A percentile compares a stretch with the other conserved stretches of the same genome.
Evolutionary conservation across 1,140 invertebrate genomes (phyloP).

Genomic region (Steinernema khuongi): DNA sequence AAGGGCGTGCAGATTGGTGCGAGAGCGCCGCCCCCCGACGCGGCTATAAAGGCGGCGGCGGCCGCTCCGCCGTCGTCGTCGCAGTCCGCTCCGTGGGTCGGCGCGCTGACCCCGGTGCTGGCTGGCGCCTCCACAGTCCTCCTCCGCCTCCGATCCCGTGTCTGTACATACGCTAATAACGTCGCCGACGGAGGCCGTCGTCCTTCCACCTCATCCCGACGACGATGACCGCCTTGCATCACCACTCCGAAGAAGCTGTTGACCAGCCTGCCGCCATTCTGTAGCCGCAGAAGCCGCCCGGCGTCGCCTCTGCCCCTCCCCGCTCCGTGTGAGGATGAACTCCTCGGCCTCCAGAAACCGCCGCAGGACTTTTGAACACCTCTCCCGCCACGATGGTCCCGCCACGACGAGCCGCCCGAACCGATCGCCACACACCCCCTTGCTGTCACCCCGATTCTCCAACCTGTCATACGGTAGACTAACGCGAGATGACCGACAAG

Average conservation of each 20-base stretch:
- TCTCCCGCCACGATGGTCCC: no score
- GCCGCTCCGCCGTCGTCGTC: not conserved
- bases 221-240: not conserved
- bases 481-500: conserved; percentile 12
- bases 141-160: not conserved
- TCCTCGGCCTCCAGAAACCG: not conserved
- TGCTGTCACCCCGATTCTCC: not conserved
- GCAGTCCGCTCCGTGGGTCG: not conserved
- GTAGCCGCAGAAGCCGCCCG: conserved; percentile 4
- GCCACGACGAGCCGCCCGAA: not conserved
- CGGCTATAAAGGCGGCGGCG: not conserved
- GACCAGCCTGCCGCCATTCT: conserved; percentile 13
- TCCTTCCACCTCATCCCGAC: not conserved
- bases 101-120: not conserved
- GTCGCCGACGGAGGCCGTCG: not conserved
- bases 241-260: conserved; percentile 5
- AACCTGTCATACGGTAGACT: conserved; percentile 9
- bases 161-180: conserved; percentile 9
- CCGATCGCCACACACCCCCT: not conserved
- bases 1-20: not conserved
- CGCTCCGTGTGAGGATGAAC: conserved; percentile 10
- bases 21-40: not conserved
- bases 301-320: not conserved
- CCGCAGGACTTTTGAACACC: conserved; percentile 3
- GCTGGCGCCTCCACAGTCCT: not conserved